phyloP scores from a whole-genome alignment of 1,140 invertebrate species.

The Neotoxoptera formosana region DNA sequence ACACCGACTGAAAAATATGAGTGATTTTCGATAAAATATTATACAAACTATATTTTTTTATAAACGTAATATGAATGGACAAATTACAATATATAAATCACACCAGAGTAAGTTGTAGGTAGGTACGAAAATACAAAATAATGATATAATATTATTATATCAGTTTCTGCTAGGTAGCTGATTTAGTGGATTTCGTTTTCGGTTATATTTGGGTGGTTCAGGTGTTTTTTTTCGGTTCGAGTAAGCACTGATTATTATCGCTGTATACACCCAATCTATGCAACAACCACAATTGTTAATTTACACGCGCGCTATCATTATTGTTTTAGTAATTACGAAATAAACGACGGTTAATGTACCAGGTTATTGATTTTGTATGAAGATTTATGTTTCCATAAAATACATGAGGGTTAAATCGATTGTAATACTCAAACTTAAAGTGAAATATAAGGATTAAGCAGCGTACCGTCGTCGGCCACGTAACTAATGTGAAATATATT shows the following conservation, averaged over 20 bases:
- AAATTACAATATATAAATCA: neutral
- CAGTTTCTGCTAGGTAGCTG: neutral
- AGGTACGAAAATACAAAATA: neutral
- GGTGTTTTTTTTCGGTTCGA: neutral
- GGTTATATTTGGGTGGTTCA: neutral
- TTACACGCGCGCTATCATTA: conserved; percentile 16
- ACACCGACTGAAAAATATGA: too few species aligned
- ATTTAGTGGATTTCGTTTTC: neutral
- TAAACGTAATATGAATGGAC: neutral
- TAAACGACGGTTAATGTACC: conserved; percentile 22
- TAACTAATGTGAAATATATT: neutral
- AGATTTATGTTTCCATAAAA: neutral
- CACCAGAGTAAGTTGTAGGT: neutral
- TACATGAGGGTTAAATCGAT: neutral
- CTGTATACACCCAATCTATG: neutral
- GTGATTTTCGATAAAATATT: neutral
- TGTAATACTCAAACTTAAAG: conserved; percentile 6
- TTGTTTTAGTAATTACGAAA: neutral
- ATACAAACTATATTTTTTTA: neutral
- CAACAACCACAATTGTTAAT: neutral
- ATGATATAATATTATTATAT: neutral
- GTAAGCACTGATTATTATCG: neutral
- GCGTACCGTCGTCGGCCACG: neutral
- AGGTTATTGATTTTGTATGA: neutral
- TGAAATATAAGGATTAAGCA: neutral